Conservation (phyloP, 2,113 vertebrate species). For the Gavia stellata region DNA sequence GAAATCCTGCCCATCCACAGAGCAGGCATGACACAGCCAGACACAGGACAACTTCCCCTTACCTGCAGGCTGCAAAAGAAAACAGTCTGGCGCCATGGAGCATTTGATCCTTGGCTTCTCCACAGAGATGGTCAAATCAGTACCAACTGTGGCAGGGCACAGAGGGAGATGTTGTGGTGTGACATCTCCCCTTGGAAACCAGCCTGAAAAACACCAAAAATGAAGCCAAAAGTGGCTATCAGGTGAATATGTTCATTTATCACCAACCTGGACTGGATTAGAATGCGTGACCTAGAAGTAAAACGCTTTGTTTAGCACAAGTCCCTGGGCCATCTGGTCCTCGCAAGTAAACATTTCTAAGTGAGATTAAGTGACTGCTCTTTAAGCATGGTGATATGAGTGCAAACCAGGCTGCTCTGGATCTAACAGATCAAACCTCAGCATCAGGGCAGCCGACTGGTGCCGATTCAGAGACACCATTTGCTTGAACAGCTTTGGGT, state of each 20-base stretch:
- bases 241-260: constrained; percentile 39
- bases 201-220: constrained; percentile 8
- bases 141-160: constrained; percentile 3
- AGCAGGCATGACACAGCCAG: neutral
- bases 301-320: constrained; percentile 54
- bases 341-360: constrained; percentile 52
- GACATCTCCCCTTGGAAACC: neutral
- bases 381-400: constrained; percentile 21
- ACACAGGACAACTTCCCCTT: constrained; percentile 33
- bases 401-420: constrained; percentile 35
- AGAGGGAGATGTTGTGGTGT: neutral
- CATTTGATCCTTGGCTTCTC: constrained; percentile 45
- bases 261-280: constrained; percentile 44
- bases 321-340: constrained; percentile 37
- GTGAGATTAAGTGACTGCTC: constrained; percentile 38
- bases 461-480: neutral
- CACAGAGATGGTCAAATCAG: constrained; percentile 11
- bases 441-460: neutral
- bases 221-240: constrained; percentile 11
- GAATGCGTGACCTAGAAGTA: constrained; percentile 34
- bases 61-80: constrained; percentile 50
- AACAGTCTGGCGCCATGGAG: constrained; percentile 9
- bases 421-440: constrained; percentile 20
- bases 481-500: neutral
- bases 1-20: neutral